A percentile compares a stretch with the other conserved stretches of the same genome.
These are phyloP conservation scores for Macrobrachium nipponense DNA, from an alignment of 1,140 invertebrate species.

Conservation along the genomic window DNA sequence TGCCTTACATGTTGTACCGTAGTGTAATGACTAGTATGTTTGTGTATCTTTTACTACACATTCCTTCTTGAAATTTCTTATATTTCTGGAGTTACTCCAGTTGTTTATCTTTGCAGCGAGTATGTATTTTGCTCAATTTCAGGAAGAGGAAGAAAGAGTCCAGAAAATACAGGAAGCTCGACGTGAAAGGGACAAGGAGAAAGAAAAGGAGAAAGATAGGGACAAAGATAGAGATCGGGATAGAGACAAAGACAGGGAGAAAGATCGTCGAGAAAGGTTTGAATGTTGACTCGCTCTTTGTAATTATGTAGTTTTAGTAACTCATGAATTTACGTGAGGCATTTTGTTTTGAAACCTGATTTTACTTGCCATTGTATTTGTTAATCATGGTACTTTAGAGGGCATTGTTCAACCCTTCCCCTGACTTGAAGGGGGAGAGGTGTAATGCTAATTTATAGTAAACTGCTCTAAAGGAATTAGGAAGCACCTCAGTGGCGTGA, in stretches of 20 bases:
- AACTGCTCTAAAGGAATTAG: too few relatives aligned
- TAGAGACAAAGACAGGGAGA: constrained; percentile 52
- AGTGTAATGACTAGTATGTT: too few relatives aligned
- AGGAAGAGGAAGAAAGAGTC: constrained; percentile 53
- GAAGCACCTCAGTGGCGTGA: too few relatives aligned
- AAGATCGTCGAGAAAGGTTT: constrained; percentile 57
- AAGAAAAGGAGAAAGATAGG: constrained; percentile 52
- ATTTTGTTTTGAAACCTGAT: too few relatives aligned
- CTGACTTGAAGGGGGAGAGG: too few relatives aligned
- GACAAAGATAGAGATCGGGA: constrained; percentile 55
- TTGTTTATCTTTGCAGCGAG: not conserved
- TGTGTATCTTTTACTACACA: not conserved
- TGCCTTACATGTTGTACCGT: too few relatives aligned
- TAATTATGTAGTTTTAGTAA: not conserved
- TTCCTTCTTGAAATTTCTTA: not conserved
- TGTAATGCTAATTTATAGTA: too few relatives aligned
- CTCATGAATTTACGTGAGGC: too few relatives aligned
- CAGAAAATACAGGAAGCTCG: constrained; percentile 59
- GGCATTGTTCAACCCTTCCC: too few relatives aligned
- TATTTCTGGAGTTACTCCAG: not conserved
- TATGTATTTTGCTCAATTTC: not conserved
- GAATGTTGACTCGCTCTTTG: not conserved
- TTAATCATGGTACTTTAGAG: too few relatives aligned
- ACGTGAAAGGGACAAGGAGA: constrained; percentile 57
- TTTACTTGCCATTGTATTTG: too few relatives aligned